phyloP scores from a whole-genome alignment of 2,797 vertebrate genomes.

The Chaetodon trifasciatus region DNA sequence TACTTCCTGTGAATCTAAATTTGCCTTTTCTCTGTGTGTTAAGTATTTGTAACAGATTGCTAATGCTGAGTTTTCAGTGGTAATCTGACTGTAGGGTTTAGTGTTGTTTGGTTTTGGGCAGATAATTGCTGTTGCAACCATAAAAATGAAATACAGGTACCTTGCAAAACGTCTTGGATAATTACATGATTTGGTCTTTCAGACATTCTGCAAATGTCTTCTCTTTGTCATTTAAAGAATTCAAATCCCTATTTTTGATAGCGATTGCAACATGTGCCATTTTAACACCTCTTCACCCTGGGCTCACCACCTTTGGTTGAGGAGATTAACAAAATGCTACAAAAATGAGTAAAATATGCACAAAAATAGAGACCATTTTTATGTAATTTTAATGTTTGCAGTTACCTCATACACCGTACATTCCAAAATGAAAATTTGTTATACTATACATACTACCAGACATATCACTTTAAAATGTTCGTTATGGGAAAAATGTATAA shows the following conservation, averaged over 20 bases:
- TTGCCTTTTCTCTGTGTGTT: slow-evolving; percentile 85
- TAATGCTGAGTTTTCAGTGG: slow-evolving; percentile 63
- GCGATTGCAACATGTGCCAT: slow-evolving; percentile 92
- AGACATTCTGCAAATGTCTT: slow-evolving; percentile 85
- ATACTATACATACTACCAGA: slow-evolving; percentile 95
- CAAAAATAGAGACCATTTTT: slow-evolving; percentile 93
- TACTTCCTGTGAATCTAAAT: slow-evolving; percentile 87
- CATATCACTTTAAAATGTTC: slow-evolving; percentile 98
- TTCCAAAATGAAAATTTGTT: slow-evolving; percentile 97
- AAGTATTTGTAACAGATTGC: slow-evolving; percentile 81
- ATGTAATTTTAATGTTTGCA: slow-evolving; percentile 98
- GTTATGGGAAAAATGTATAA: slow-evolving; percentile 92
- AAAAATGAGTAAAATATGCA: slow-evolving; percentile 87
- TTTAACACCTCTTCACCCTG: slow-evolving; percentile 88
- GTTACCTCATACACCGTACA: slow-evolving; percentile 99
- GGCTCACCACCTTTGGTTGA: slow-evolving; percentile 84
- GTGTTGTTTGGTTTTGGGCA: slow-evolving; percentile 80
- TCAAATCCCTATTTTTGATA: slow-evolving; percentile 95
- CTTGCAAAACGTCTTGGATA: slow-evolving; percentile 82
- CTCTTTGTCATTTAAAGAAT: slow-evolving; percentile 94
- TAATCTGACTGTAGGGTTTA: slow-evolving; percentile 78
- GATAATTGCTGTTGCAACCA: slow-evolving; percentile 72
- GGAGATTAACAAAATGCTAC: slow-evolving; percentile 80
- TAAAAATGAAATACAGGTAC: slow-evolving; percentile 80
- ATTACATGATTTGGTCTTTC: slow-evolving; percentile 86